Evolutionary conservation across 2,888 invertebrate species (phyloP).

Genomic region (Standfussiana lucernea): DNA sequence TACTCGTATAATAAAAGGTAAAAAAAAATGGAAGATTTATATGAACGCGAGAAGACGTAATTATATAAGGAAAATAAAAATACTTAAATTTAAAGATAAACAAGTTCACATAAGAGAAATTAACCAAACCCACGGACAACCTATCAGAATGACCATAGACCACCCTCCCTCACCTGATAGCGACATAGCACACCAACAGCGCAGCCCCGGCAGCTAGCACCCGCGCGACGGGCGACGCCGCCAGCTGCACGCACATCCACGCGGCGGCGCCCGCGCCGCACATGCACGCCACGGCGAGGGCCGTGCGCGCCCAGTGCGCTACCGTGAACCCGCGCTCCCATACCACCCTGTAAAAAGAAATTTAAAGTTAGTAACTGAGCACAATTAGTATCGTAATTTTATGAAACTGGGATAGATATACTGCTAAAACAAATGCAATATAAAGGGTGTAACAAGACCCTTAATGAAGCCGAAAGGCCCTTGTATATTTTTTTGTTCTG

Average conservation of each 20-base stretch:
- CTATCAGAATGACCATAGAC: too few relatives aligned
- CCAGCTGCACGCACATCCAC: constrained; percentile 95
- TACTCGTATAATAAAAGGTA: background rate
- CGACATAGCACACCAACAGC: constrained; percentile 95
- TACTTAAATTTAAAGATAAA: background rate
- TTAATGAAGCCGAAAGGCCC: too few relatives aligned
- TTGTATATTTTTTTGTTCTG: too few relatives aligned
- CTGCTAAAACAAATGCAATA: background rate
- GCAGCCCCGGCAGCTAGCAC: constrained; percentile 96
- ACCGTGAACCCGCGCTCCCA: constrained; percentile 96
- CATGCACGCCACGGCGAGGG: constrained; percentile 94
- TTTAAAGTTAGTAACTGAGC: background rate
- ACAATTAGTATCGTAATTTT: background rate
- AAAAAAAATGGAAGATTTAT: background rate
- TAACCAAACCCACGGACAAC: background rate
- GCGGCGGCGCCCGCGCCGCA: constrained; percentile 94
- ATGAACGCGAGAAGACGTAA: background rate
- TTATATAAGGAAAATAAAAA: background rate
- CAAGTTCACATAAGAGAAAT: background rate
- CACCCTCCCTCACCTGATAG: constrained; percentile 91
- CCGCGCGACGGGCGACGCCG: constrained; percentile 94
- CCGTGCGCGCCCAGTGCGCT: constrained; percentile 96
- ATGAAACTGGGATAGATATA: background rate
- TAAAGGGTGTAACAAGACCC: background rate
- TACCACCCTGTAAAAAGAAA: constrained; percentile 90